Percentiles rank a stretch among this genome's conserved stretches.
These are phyloP conservation scores for Crambe crambe DNA, from an alignment of 37 sponge, comb jelly and placozoan genomes.

Conservation along the genomic window DNA sequence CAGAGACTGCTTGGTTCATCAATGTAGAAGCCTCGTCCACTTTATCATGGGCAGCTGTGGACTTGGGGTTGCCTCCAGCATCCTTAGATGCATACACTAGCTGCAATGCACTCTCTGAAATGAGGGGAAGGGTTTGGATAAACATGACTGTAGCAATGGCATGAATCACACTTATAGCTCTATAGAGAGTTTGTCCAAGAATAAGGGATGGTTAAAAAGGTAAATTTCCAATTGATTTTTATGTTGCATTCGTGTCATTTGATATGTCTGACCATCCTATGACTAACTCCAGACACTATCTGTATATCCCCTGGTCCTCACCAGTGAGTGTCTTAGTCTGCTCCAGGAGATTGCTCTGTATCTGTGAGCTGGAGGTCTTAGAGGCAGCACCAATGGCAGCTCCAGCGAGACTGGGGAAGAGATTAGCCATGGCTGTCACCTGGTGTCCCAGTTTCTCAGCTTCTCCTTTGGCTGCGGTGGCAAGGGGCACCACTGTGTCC, in stretches of 20 bases:
- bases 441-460: constrained; percentile 97
- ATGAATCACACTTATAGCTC: neutral
- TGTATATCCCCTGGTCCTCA: too few relatives aligned
- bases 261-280: too few relatives aligned
- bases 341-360: constrained; percentile 71
- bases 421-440: constrained; percentile 78
- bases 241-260: too few relatives aligned
- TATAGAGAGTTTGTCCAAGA: too few relatives aligned
- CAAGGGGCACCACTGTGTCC: constrained; percentile 76
- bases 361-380: constrained; percentile 60
- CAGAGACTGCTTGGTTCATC: constrained; percentile 66
- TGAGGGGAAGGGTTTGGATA: neutral
- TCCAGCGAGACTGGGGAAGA: constrained; percentile 73
- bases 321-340: constrained; percentile 90
- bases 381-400: constrained; percentile 93
- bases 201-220: neutral
- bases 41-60: constrained; percentile 34
- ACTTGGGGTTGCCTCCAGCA: constrained; percentile 86
- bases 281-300: too few relatives aligned
- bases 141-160: neutral
- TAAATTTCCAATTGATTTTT: neutral
- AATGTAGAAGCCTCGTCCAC: constrained; percentile 70
- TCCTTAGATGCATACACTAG: constrained; percentile 86
- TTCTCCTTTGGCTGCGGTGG: constrained; percentile 88
- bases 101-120: constrained; percentile 49